Percentiles rank a stretch among this genome's conserved stretches.
Evolutionary conservation across 2,113 vertebrate genomes (phyloP).

Genomic region (Chionis minor): DNA sequence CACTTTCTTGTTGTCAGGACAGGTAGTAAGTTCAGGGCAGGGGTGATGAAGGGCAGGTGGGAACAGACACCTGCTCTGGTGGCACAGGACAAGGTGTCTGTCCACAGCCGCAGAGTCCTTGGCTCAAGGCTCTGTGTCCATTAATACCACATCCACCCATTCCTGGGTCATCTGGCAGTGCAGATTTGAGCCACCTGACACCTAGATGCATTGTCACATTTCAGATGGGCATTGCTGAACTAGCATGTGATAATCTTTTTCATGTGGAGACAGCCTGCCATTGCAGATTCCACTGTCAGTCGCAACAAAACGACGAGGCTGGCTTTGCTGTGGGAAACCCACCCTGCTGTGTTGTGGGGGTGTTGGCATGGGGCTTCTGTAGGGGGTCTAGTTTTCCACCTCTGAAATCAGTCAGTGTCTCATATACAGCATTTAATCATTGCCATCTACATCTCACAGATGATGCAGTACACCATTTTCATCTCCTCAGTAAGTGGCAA

Average conservation of each 20-base stretch:
- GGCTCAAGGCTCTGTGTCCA: neutral
- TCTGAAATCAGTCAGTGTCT: neutral
- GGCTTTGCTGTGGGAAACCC: neutral
- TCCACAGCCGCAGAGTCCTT: neutral
- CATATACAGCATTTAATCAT: neutral
- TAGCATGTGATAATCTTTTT: accelerated
- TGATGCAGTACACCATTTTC: neutral
- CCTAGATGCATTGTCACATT: neutral
- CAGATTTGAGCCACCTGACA: neutral
- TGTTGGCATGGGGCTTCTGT: neutral
- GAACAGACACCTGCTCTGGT: neutral
- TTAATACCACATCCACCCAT: neutral
- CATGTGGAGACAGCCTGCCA: neutral
- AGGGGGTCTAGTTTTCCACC: neutral
- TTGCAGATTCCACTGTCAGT: neutral
- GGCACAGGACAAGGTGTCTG: neutral
- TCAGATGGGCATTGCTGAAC: neutral
- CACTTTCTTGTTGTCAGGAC: neutral
- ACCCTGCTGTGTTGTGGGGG: too few relatives aligned
- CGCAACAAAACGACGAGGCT: neutral
- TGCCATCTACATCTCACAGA: neutral
- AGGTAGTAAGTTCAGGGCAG: neutral
- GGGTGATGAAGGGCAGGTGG: neutral
- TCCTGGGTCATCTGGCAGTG: neutral
- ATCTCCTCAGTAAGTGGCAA: neutral